These are phyloP conservation scores for Mylabris phalerata DNA, from an alignment of 1,140 invertebrate species.

Conservation along the genomic window DNA sequence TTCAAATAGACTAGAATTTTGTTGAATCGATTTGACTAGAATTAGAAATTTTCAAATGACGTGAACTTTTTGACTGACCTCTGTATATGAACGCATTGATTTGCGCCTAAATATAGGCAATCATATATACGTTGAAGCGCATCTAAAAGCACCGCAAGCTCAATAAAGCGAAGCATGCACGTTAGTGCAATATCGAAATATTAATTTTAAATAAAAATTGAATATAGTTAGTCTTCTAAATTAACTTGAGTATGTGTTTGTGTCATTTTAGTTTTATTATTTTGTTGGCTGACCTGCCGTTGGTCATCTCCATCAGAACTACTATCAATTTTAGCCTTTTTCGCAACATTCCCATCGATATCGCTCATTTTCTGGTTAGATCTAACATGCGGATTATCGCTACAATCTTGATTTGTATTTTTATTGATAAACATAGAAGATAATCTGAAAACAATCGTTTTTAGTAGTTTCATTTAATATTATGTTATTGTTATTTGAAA, in stretches of 20 bases:
- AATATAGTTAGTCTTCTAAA: conserved; percentile 29
- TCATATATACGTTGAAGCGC: not conserved
- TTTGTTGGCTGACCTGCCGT: conserved; percentile 44
- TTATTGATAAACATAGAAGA: conserved; percentile 33
- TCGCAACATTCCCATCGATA: conserved; percentile 39
- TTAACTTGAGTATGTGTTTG: conserved; percentile 30
- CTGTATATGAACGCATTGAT: too few relatives aligned
- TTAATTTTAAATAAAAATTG: not conserved
- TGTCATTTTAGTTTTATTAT: conserved; percentile 24
- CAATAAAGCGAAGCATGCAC: conserved; percentile 11
- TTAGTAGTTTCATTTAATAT: not conserved
- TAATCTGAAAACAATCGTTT: conserved; percentile 22
- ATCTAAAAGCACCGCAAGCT: conserved; percentile 7
- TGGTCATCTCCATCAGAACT: conserved; percentile 44
- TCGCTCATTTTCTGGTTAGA: conserved; percentile 25
- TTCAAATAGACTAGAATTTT: too few relatives aligned
- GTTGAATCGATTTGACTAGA: too few relatives aligned
- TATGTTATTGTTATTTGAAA: not conserved
- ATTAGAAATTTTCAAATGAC: too few relatives aligned
- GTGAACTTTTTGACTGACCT: too few relatives aligned
- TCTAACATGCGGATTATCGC: conserved; percentile 20
- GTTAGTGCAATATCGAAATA: conserved; percentile 4
- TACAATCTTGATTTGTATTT: conserved; percentile 19
- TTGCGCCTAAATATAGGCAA: too few relatives aligned
- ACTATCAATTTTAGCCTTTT: conserved; percentile 42